phyloP scores from a whole-genome alignment of 2,888 invertebrate genomes.

The Ametastegia equiseti region DNA sequence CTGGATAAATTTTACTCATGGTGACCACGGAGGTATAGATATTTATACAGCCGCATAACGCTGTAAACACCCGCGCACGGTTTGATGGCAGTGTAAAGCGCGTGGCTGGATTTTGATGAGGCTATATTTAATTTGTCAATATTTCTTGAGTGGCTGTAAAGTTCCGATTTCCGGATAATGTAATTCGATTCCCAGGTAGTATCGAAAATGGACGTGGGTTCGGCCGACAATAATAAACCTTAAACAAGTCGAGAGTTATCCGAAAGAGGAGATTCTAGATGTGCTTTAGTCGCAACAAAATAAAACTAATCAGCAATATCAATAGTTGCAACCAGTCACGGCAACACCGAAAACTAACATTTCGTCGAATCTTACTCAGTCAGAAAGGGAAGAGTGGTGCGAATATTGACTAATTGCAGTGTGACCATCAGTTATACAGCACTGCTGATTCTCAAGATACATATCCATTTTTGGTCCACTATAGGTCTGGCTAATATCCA shows the following conservation, averaged over 20 bases:
- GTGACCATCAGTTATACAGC: neutral
- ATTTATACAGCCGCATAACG: neutral
- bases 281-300: neutral
- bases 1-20: too few species aligned
- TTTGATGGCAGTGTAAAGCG: neutral
- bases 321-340: neutral
- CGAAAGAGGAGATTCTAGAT: neutral
- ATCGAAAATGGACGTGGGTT: conserved; percentile 3
- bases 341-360: neutral
- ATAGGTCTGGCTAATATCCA: neutral
- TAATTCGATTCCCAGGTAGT: neutral
- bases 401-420: neutral
- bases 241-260: neutral
- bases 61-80: neutral
- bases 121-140: neutral
- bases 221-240: neutral
- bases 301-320: neutral
- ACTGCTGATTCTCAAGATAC: neutral
- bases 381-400: neutral
- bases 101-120: neutral
- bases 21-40: too few species aligned
- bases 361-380: neutral
- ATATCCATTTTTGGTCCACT: neutral
- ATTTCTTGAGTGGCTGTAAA: conserved; percentile 6
- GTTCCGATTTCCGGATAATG: neutral